These are phyloP conservation scores for Notoglanidium macrostoma DNA, from an alignment of 2,797 vertebrate species.

Conservation along the genomic window DNA sequence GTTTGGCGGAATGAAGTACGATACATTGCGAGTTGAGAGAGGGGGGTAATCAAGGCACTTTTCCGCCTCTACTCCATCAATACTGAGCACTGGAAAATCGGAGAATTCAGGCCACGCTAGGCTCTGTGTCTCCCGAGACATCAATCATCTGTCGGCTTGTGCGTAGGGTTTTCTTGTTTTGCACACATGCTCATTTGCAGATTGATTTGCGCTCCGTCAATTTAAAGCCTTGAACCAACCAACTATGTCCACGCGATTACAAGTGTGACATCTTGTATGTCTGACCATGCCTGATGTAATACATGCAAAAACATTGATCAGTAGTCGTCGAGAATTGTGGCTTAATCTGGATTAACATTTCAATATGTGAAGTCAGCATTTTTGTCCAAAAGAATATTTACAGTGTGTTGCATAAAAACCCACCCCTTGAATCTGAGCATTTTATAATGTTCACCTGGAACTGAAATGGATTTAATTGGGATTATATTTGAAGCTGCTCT, in stretches of 20 bases:
- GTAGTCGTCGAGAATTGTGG: conserved; percentile 10
- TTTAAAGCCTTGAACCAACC: conserved; percentile 53
- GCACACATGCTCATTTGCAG: conserved; percentile 61
- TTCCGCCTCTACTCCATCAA: conserved; percentile 40
- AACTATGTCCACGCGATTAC: conserved; percentile 52
- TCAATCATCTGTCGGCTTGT: conserved; percentile 51
- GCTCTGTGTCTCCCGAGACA: conserved; percentile 48
- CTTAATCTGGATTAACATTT: conserved; percentile 7
- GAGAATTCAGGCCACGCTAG: conserved; percentile 48
- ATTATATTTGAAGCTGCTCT: neutral
- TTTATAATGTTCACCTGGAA: neutral
- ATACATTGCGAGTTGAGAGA: neutral
- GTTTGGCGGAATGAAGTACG: conserved; percentile 28
- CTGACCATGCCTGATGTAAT: conserved; percentile 34
- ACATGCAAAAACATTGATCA: conserved; percentile 36
- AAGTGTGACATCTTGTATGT: conserved; percentile 56
- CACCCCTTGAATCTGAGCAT: neutral
- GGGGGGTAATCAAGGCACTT: conserved; percentile 36
- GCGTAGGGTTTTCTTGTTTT: conserved; percentile 53
- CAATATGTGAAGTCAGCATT: conserved; percentile 2
- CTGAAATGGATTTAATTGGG: neutral
- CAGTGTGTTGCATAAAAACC: neutral
- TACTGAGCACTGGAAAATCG: conserved; percentile 47
- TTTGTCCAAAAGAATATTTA: neutral
- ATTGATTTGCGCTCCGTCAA: conserved; percentile 59